A percentile compares a stretch with the other conserved stretches of the same genome.
These are phyloP conservation scores for Phrixothrix hirtus DNA, from an alignment of 2,888 invertebrate genomes.

Conservation along the genomic window DNA sequence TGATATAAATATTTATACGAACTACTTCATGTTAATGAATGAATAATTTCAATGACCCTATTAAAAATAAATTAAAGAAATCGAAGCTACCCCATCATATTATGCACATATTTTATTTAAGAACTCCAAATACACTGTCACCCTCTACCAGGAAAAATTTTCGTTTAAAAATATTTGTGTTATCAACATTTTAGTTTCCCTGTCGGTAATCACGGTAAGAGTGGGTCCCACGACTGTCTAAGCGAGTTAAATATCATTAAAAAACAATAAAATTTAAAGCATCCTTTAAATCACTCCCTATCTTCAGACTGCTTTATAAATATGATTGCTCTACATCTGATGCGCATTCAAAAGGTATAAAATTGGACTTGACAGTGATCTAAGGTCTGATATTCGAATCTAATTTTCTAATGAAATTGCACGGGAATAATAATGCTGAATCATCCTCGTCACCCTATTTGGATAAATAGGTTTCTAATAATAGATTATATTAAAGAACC, in stretches of 20 bases:
- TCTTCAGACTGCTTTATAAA: too few species aligned
- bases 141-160: too few species aligned
- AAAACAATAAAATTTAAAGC: slow-evolving; percentile 23
- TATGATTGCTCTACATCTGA: slow-evolving; percentile 11
- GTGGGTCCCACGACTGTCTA: slow-evolving; percentile 8
- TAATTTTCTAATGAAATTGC: slow-evolving; percentile 22
- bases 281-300: too few species aligned
- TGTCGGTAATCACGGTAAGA: not conserved
- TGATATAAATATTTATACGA: too few species aligned
- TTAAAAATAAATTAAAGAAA: too few species aligned
- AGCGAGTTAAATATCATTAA: slow-evolving; percentile 17
- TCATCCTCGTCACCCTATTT: slow-evolving; percentile 3
- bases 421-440: slow-evolving; percentile 8
- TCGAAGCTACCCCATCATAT: too few species aligned
- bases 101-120: too few species aligned
- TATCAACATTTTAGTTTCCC: not conserved
- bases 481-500: too few species aligned
- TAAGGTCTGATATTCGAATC: slow-evolving; percentile 22
- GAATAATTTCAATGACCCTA: too few species aligned
- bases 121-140: too few species aligned
- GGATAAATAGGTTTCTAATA: not conserved
- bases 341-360: slow-evolving; percentile 16
- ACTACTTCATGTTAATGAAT: too few species aligned
- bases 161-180: not conserved
- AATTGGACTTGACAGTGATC: slow-evolving; percentile 26